phyloP scores from a whole-genome alignment of 2,797 vertebrate genomes.

The Hemitrygon akajei region DNA sequence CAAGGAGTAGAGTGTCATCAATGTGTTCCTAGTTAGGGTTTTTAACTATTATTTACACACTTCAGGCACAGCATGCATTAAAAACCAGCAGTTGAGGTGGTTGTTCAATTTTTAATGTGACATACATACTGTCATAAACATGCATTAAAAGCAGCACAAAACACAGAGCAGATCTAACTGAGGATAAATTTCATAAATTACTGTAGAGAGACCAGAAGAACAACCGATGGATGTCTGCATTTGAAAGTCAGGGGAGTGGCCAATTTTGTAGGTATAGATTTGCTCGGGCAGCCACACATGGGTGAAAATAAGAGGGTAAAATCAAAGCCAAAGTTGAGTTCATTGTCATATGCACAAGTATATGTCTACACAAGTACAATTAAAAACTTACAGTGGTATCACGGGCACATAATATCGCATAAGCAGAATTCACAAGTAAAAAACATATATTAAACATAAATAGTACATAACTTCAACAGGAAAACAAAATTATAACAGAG shows the following conservation, averaged over 20 bases:
- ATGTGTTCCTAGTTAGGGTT: neutral
- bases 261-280: neutral
- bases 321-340: too few relatives aligned
- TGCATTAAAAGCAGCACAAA: neutral
- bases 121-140: neutral
- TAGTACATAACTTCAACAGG: too few relatives aligned
- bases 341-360: too few relatives aligned
- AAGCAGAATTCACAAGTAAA: too few relatives aligned
- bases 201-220: neutral
- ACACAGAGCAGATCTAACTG: neutral
- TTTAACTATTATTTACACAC: neutral
- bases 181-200: neutral
- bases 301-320: neutral
- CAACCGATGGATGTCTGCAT: neutral
- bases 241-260: neutral
- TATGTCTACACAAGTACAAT: too few relatives aligned
- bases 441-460: too few relatives aligned
- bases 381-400: too few relatives aligned
- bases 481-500: too few relatives aligned
- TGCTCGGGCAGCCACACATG: neutral
- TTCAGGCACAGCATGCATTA: neutral
- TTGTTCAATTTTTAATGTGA: constrained; percentile 25
- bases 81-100: neutral
- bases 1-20: neutral
- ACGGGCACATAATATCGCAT: too few relatives aligned